Base-by-base conservation (phyloP, 1,140 invertebrate species). In the Aphelinus certus region DNA sequence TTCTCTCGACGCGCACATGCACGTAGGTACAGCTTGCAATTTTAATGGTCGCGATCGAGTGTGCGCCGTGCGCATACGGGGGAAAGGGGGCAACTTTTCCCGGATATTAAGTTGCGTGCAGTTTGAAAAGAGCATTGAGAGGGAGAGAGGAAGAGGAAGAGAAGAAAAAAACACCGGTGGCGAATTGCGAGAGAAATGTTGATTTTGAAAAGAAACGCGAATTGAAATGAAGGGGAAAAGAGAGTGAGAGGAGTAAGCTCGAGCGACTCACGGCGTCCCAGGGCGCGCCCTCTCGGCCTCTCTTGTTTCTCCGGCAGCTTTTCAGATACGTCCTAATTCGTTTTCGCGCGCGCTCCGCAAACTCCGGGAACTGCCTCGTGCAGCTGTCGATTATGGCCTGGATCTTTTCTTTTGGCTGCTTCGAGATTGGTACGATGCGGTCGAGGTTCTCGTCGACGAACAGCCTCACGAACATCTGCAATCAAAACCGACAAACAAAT, bases 401-500 rank as follows among this genome's bases (percentile, higher is more conserved):
- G 77, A 98, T 97, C 90, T 98, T 98, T 85, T 98, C 97, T 86
- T 98, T 98, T 3, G 97, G 97, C 87, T 98, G 97, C 85, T 98
- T 97, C 48, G 96, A 98, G 82, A 98, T 98, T 66, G 97, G 97
- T 75, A 98, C 96, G 88, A 97, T 97, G 82, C 97, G 91, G 83
- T 98, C 97, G 79, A 98, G 89, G 86, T 98, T 98, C 89, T 98
- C 97, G 86, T 98, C 97, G 58, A 98, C 97, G 87, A 98, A 98
- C 68, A 98, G 90, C 49, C 97, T 92, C 53, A 98, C 96, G 88
- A 98, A 98, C 97, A 98, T 98, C 96, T 98, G 91, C 78, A 81
- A 26, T 26, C 26, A 26, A 26, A 26, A 26, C 26, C 26, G 26
- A 26, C 26, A 26, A 26, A 26, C 26, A 26, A 26, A 26, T 26